Conservation (phyloP, 2,113 vertebrate species). For the Serilophus lunatus region DNA sequence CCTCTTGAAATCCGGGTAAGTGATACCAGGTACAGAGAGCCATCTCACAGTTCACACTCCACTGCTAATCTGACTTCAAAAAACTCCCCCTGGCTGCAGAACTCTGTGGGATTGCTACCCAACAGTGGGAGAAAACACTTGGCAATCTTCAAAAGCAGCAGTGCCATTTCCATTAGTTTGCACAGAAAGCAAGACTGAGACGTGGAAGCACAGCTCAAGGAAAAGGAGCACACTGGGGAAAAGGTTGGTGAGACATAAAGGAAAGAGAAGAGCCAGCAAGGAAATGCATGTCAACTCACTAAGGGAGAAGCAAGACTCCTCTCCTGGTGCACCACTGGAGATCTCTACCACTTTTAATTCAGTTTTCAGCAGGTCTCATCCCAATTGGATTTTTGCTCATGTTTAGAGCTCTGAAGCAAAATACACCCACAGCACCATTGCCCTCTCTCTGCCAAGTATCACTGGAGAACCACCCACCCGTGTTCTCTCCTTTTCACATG, state of each 20-base stretch:
- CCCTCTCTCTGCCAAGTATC: background rate
- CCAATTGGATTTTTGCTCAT: background rate
- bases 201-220: background rate
- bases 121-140: background rate
- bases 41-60: no score
- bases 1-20: background rate
- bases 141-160: background rate
- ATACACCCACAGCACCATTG: background rate
- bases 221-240: background rate
- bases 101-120: background rate
- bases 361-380: background rate
- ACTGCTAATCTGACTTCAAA: background rate
- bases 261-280: background rate
- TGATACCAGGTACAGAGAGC: no score
- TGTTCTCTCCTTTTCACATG: background rate
- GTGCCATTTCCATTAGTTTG: background rate
- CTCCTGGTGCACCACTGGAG: background rate
- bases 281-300: fast-evolving
- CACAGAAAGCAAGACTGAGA: background rate
- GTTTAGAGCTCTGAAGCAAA: background rate
- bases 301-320: background rate
- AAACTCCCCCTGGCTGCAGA: background rate
- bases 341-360: background rate
- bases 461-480: background rate
- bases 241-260: background rate